These are phyloP conservation scores for Halesus radiatus DNA, from an alignment of 1,140 invertebrate species.

Conservation along the genomic window DNA sequence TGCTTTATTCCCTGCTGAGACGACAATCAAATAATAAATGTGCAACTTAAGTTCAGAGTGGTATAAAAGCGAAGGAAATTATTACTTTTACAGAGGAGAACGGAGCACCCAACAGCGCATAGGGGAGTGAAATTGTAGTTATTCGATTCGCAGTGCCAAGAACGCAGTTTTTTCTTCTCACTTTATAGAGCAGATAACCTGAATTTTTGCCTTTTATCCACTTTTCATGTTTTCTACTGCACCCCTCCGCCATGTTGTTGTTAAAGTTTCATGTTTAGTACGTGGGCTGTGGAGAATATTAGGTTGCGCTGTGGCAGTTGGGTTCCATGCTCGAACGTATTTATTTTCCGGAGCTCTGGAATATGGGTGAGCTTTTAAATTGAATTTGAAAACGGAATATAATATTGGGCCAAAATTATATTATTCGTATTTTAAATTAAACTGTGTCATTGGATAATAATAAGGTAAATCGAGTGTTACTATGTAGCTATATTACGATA, in stretches of 20 bases:
- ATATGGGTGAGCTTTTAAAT: too few relatives aligned
- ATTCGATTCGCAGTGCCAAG: background rate
- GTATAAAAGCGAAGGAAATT: background rate
- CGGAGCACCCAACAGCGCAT: background rate
- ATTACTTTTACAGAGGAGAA: background rate
- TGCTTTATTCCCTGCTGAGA: too few relatives aligned
- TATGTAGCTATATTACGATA: too few relatives aligned
- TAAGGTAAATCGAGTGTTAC: too few relatives aligned
- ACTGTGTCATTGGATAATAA: too few relatives aligned
- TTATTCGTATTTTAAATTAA: too few relatives aligned
- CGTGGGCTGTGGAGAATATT: background rate
- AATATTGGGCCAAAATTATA: too few relatives aligned
- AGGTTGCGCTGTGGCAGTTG: too few relatives aligned
- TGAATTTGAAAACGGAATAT: too few relatives aligned
- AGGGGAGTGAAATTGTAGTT: background rate
- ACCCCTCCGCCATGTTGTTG: background rate
- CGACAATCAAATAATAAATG: slow-evolving; percentile 3
- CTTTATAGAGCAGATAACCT: slow-evolving; percentile 19
- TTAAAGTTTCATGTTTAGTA: background rate
- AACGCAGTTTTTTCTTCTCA: slow-evolving; percentile 12
- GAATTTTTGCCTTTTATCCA: slow-evolving; percentile 23
- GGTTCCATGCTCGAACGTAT: too few relatives aligned
- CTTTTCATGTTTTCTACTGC: slow-evolving; percentile 1
- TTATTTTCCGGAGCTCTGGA: too few relatives aligned
- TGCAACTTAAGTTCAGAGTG: background rate